These are phyloP conservation scores for Brachionus koreanus DNA, from an alignment of 1,140 invertebrate genomes.

Conservation along the genomic window DNA sequence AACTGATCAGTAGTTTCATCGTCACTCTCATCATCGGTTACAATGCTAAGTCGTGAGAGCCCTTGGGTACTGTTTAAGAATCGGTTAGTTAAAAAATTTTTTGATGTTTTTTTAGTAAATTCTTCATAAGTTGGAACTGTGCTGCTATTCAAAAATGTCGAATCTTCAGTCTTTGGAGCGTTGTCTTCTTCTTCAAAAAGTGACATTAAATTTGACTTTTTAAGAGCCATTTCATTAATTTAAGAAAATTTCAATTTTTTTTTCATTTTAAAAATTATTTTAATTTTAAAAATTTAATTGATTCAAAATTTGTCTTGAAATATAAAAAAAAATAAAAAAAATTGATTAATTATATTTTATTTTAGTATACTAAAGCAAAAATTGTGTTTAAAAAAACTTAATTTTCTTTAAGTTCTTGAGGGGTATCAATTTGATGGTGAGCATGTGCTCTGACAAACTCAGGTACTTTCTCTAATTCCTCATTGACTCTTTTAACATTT, in stretches of 20 bases:
- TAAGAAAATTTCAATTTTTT: neutral
- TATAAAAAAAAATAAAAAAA: neutral
- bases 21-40: conserved; percentile 42
- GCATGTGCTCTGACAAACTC: conserved; percentile 33
- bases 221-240: neutral
- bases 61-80: conserved; percentile 15
- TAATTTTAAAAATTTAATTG: neutral
- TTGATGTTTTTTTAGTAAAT: conserved; percentile 28
- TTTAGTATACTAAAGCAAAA: neutral
- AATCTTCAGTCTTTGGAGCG: neutral
- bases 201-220: neutral
- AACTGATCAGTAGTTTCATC: neutral
- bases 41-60: neutral
- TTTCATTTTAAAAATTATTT: neutral
- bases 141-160: conserved; percentile 39
- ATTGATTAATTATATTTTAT: neutral
- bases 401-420: conserved; percentile 27
- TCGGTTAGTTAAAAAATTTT: neutral
- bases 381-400: neutral
- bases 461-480: conserved; percentile 9
- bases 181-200: conserved; percentile 8
- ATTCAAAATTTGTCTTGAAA: neutral
- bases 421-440: conserved; percentile 33
- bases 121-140: conserved; percentile 43
- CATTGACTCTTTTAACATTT: conserved; percentile 8